Evolutionary conservation across 2,113 vertebrate genomes (phyloP).

Genomic region (Shinisaurus crocodilurus): DNA sequence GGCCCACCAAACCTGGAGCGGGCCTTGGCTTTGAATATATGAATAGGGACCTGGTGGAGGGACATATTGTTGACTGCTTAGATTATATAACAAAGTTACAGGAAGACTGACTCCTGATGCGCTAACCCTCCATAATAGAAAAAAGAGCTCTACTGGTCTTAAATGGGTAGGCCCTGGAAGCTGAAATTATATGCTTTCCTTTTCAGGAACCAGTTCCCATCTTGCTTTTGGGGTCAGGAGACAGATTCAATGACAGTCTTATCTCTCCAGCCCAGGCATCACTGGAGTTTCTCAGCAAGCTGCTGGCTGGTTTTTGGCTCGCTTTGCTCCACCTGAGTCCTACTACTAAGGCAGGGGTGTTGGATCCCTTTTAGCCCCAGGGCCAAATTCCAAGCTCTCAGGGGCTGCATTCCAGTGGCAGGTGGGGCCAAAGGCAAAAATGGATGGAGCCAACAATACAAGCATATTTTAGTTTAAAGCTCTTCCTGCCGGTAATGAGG

Average conservation of each 20-base stretch:
- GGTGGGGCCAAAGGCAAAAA: too few relatives aligned
- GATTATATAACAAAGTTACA: not conserved
- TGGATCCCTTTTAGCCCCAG: not conserved
- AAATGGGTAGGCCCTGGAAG: too few relatives aligned
- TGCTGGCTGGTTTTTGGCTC: too few relatives aligned
- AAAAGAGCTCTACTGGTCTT: not conserved
- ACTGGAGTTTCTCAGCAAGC: not conserved
- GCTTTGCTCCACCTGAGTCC: too few relatives aligned
- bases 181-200: not conserved
- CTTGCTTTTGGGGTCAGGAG: not conserved
- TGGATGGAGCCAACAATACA: too few relatives aligned
- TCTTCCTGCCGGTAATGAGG: too few relatives aligned
- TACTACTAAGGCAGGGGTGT: not conserved
- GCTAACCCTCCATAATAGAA: not conserved
- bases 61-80: not conserved
- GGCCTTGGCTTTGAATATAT: not conserved
- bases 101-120: not conserved
- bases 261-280: not conserved
- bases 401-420: too few relatives aligned
- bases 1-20: too few relatives aligned
- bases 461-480: too few relatives aligned
- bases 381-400: too few relatives aligned
- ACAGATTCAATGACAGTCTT: not conserved
- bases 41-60: not conserved
- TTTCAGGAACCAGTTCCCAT: not conserved